Base-by-base conservation (phyloP, 1,140 invertebrate species). In the Bombus fervidus region DNA sequence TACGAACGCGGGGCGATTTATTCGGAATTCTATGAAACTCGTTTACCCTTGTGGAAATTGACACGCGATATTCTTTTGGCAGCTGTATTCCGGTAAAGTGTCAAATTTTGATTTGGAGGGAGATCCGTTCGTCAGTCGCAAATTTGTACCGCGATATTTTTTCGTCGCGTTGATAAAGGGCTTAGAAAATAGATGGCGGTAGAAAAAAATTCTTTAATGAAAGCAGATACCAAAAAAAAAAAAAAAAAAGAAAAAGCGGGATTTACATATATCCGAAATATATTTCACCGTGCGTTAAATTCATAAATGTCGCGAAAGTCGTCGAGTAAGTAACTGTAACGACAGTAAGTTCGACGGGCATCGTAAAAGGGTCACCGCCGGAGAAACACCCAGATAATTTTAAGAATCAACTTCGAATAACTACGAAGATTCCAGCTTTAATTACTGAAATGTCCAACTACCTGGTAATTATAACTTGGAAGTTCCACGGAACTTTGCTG, bases 381-480 rank as follows among this genome's bases (percentile, higher is more conserved):
- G n/a, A 9, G 53, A 62, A 62, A n/a, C 74, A 39, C 2, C 34
- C 53, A 41, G 59, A 64, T 41, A 77, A 77, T 77, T 77, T 77
- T 31, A 77, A 77, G 75, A 77, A 77, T 77, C 75, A 62, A 62
- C 57, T 62, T 41, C 1, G 57, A 57, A 39, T 76, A 62, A 76
- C 53, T 76, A 37, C 34, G 59, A 64, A 62, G 75, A 64, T 41
- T 64, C 37, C 37, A 22, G 75, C 28, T 77, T 77, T 62, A 77
- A 77, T 77, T 77, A 41, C 75, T 28, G 75, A 77, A 77, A 64
- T n/a, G 75, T 77, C 37, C 75, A 64, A 77, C 57, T 77, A 62
- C 28, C 28, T 31, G 57, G 57, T 77, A 62, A 77, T 77, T 77
- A 77, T 77, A 39, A 64, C 57, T 77, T 22, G 75, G 10, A 77